Percentiles rank a stretch among this genome's conserved stretches.
phyloP scores from a whole-genome alignment of 2,113 vertebrate genomes.

The Oryctolagus cuniculus region mOryCun1.1 NC_091447.1:45814501-45815000 shows the following conservation, averaged over 20 bases:
- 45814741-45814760: slow-evolving; percentile 56
- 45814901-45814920: neutral
- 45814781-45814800: slow-evolving; percentile 59
- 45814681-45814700: slow-evolving; percentile 24
- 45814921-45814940: neutral
- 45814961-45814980: neutral
- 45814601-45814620: neutral
- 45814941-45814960: neutral
- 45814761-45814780: slow-evolving; percentile 69
- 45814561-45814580: neutral
- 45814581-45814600: neutral
- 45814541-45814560: neutral
- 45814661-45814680: neutral
- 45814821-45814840: neutral
- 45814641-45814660: slow-evolving; percentile 53
- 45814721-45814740: slow-evolving; percentile 47
- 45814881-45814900: neutral
- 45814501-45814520: neutral
- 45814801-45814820: slow-evolving; percentile 40
- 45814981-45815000: neutral
- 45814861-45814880: neutral
- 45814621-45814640: slow-evolving; percentile 40
- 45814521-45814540: slow-evolving; percentile 6
- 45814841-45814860: neutral
- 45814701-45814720: slow-evolving; percentile 21